Evolutionary conservation across 2,797 vertebrate species (phyloP).

Genomic region (Xenentodon cancila): DNA sequence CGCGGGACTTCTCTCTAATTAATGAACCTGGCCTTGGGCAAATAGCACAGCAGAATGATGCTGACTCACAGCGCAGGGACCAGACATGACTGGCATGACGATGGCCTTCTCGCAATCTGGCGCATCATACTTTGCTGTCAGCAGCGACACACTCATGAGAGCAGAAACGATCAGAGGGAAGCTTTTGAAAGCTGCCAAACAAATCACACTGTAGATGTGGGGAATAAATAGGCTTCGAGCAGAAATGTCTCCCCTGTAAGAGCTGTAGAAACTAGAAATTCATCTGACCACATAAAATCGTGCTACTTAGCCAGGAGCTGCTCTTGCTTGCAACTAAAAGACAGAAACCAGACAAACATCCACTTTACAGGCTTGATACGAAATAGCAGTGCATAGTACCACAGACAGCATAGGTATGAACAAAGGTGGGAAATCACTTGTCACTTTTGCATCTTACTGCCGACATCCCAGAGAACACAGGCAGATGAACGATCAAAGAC

Average conservation of each 20-base stretch:
- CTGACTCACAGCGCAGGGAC: constrained; percentile 71
- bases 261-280: constrained; percentile 25
- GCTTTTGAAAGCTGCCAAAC: constrained; percentile 44
- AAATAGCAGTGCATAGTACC: constrained; percentile 14
- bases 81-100: constrained; percentile 74
- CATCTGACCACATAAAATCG: constrained; percentile 38
- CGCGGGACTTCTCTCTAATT: constrained; percentile 81
- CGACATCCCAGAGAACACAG: constrained; percentile 20
- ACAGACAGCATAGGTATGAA: constrained; percentile 6
- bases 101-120: constrained; percentile 48
- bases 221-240: constrained; percentile 31
- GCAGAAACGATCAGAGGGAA: constrained; percentile 34
- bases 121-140: constrained; percentile 40
- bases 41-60: constrained; percentile 70
- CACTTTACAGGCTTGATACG: constrained; percentile 23
- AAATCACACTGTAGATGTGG: constrained; percentile 3
- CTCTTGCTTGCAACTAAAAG: constrained; percentile 32
- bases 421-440: constrained; percentile 15
- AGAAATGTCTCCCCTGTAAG: constrained; percentile 30
- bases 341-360: constrained; percentile 33
- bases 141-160: constrained; percentile 21
- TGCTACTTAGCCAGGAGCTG: constrained; percentile 6
- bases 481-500: constrained; percentile 86
- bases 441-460: constrained; percentile 1
- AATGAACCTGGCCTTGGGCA: constrained; percentile 82